Conservation (phyloP, 2,113 vertebrate species). For the Gymnobelideus leadbeateri region DNA sequence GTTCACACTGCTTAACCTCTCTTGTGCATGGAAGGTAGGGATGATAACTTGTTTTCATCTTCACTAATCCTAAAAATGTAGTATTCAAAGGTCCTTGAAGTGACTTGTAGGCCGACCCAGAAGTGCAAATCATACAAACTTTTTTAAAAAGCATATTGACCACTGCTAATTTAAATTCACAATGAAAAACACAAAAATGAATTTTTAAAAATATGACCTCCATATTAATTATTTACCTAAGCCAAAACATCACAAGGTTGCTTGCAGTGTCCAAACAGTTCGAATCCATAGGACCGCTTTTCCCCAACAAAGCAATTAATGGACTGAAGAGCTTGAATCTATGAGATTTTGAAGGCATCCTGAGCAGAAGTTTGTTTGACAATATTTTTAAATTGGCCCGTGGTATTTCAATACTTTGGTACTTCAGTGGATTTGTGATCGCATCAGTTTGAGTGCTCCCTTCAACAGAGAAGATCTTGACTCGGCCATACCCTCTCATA, state of each 20-base stretch:
- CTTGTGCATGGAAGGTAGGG: neutral
- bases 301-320: neutral
- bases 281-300: neutral
- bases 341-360: neutral
- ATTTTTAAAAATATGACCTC: conserved; percentile 12
- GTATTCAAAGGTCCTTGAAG: neutral
- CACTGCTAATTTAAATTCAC: neutral
- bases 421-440: neutral
- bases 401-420: neutral
- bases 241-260: neutral
- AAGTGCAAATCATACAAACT: neutral
- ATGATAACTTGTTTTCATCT: neutral
- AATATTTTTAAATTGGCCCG: conserved; percentile 7
- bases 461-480: neutral
- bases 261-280: neutral
- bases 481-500: neutral
- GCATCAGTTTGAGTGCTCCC: neutral
- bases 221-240: neutral
- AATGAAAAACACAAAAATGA: neutral
- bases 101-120: neutral
- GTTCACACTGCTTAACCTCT: neutral
- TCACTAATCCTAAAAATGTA: neutral
- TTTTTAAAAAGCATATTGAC: conserved; percentile 16
- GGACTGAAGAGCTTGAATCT: conserved; percentile 22
- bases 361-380: conserved; percentile 30